Conservation (phyloP, 2,888 invertebrate genomes). For the Tetragnatha montana region DNA sequence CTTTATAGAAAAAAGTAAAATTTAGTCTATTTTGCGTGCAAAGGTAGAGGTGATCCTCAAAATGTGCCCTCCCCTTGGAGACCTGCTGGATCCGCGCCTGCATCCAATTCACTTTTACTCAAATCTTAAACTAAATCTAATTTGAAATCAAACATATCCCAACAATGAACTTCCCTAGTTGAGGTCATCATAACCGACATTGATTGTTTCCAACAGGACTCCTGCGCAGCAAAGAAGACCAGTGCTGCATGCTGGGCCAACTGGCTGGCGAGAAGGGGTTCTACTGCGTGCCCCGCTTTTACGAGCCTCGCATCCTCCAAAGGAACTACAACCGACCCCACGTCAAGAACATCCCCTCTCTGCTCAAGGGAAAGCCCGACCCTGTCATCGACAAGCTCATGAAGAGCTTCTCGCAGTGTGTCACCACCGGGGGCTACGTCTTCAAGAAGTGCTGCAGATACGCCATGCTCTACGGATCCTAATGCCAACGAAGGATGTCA, state of each 20-base stretch:
- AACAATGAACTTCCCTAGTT: neutral
- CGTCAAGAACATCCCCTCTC: conserved; percentile 73
- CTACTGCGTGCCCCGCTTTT: conserved; percentile 74
- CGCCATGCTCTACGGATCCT: conserved; percentile 62
- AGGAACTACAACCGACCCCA: conserved; percentile 74
- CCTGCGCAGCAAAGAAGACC: conserved; percentile 71
- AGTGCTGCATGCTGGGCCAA: conserved; percentile 75
- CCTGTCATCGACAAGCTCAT: conserved; percentile 72
- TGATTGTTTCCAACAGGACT: conserved; percentile 5
- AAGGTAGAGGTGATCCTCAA: too few species aligned
- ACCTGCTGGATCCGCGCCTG: too few species aligned
- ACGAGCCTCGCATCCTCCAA: conserved; percentile 72
- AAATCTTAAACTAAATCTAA: too few species aligned
- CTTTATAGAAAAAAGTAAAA: too few species aligned
- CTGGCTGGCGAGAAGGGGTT: conserved; percentile 75
- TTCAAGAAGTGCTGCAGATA: conserved; percentile 75
- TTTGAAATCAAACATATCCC: too few species aligned
- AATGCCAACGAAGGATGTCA: too few species aligned
- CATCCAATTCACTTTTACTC: too few species aligned
- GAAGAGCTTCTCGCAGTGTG: conserved; percentile 74
- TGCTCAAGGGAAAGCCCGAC: conserved; percentile 71
- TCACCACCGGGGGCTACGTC: conserved; percentile 72
- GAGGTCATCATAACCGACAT: neutral
- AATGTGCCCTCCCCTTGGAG: too few species aligned
- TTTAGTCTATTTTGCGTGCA: too few species aligned